Percentiles rank a stretch among this genome's conserved stretches.
Conservation (phyloP, 2,797 vertebrate species). For the Tokudaia tokunoshimensis region DNA sequence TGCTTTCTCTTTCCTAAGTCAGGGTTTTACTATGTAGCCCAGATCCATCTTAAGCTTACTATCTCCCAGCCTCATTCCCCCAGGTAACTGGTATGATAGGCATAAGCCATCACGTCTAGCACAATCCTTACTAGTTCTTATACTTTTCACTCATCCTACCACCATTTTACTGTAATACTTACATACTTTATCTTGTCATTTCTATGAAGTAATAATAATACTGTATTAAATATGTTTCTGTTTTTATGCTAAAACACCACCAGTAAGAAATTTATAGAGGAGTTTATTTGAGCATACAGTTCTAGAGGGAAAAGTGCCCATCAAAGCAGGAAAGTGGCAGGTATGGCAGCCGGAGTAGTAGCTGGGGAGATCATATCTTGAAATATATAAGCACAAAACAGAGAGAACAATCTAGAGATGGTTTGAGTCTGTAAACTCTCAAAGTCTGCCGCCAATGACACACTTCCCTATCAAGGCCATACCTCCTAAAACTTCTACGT, state of each 20-base stretch:
- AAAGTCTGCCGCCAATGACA: neutral
- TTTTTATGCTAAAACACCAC: neutral
- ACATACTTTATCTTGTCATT: neutral
- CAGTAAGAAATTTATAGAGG: too few species aligned
- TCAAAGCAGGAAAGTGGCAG: neutral
- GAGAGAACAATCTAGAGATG: neutral
- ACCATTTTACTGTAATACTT: neutral
- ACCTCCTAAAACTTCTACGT: neutral
- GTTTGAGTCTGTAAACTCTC: neutral
- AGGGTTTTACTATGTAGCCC: neutral
- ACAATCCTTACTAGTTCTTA: neutral
- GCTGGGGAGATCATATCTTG: neutral
- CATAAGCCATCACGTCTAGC: neutral
- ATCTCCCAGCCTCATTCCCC: neutral
- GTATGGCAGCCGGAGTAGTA: neutral
- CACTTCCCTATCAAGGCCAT: neutral
- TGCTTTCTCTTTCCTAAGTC: neutral
- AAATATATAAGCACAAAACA: neutral
- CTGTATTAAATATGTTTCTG: neutral
- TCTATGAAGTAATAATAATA: neutral
- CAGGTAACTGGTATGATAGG: neutral
- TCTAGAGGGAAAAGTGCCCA: neutral
- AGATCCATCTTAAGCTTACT: neutral
- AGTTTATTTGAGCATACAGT: neutral
- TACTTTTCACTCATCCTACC: neutral